A percentile compares a stretch with the other conserved stretches of the same genome.
Conservation (phyloP, 2,113 vertebrate genomes). For the Bos javanicus region DNA sequence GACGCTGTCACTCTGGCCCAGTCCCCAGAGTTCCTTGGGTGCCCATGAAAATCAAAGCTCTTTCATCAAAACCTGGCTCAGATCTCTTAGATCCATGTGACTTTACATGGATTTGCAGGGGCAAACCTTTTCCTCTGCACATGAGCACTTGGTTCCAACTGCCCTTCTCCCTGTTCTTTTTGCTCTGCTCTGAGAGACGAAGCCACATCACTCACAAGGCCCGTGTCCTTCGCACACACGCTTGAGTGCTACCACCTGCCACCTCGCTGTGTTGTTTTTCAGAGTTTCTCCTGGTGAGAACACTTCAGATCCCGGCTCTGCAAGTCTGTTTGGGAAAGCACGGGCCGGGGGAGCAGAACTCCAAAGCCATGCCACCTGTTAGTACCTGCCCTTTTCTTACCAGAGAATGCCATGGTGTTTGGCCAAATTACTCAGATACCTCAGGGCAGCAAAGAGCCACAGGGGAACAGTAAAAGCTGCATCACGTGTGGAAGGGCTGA, state of each 20-base stretch:
- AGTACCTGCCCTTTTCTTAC: neutral
- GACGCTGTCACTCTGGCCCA: neutral
- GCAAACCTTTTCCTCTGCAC: neutral
- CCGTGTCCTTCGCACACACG: neutral
- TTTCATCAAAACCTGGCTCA: neutral
- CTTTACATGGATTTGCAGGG: neutral
- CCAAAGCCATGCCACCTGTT: neutral
- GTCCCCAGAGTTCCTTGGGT: neutral
- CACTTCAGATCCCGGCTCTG: neutral
- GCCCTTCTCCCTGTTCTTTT: neutral
- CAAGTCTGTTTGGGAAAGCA: neutral
- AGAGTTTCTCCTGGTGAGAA: neutral
- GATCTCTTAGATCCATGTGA: neutral
- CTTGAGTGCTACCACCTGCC: neutral
- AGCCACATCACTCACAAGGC: neutral
- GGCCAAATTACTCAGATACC: neutral
- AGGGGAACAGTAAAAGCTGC: neutral
- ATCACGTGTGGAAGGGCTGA: neutral
- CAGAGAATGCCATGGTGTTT: neutral
- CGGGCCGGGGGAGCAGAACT: neutral
- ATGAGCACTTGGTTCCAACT: neutral
- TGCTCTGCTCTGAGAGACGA: neutral
- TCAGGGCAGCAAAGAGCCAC: neutral
- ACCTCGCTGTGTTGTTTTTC: neutral
- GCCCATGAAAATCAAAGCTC: neutral